These are phyloP conservation scores for Microctonus brassicae DNA, from an alignment of 2,888 invertebrate species.

Conservation along the genomic window DNA sequence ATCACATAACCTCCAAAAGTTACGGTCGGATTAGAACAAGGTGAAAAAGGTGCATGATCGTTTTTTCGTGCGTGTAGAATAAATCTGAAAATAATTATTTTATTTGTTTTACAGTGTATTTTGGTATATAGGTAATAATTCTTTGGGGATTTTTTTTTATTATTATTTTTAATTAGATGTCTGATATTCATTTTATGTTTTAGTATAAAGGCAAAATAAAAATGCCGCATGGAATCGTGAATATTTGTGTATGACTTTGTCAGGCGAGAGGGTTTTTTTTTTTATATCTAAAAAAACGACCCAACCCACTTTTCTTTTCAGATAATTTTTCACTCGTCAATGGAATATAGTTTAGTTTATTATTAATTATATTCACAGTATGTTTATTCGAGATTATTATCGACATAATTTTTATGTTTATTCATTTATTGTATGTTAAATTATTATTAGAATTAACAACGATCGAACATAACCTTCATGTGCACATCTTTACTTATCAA, in stretches of 20 bases:
- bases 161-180: no score
- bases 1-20: slow-evolving; percentile 48
- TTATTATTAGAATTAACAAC: not conserved
- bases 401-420: not conserved
- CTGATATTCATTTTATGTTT: no score
- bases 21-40: slow-evolving; percentile 12
- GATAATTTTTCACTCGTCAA: not conserved
- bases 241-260: not conserved
- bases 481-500: not conserved
- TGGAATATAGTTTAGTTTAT: not conserved
- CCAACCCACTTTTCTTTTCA: not conserved
- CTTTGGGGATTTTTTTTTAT: no score
- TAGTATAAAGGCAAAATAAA: not conserved
- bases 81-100: no score
- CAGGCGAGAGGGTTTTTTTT: not conserved
- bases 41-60: not conserved
- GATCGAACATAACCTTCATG: not conserved
- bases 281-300: not conserved
- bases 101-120: no score
- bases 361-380: not conserved
- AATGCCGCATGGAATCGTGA: slow-evolving; percentile 4
- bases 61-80: no score
- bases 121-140: no score
- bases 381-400: not conserved
- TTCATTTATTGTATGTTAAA: not conserved